Evolutionary conservation across 2,888 invertebrate genomes (phyloP).

Genomic region (Gasteruption jaculator): DNA sequence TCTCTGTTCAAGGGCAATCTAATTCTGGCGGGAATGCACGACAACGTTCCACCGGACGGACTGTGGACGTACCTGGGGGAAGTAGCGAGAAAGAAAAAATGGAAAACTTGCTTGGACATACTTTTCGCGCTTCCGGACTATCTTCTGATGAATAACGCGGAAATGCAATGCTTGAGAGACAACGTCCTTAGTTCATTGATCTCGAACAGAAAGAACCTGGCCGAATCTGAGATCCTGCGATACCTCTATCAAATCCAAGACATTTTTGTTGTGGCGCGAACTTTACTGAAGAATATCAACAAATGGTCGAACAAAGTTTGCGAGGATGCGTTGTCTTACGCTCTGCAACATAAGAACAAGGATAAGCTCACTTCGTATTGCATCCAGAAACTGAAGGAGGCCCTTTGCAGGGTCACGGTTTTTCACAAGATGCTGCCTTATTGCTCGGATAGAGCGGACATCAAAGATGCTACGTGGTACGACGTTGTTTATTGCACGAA

Average conservation of each 20-base stretch:
- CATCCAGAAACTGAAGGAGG: slow-evolving; percentile 35
- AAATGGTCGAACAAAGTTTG: slow-evolving; percentile 41
- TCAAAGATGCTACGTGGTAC: slow-evolving; percentile 34
- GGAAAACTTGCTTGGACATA: slow-evolving; percentile 50
- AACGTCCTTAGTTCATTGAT: slow-evolving; percentile 59
- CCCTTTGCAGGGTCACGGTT: slow-evolving; percentile 37
- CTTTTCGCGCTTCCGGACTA: slow-evolving; percentile 60
- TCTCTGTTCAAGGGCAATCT: slow-evolving; percentile 58
- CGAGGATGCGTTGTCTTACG: slow-evolving; percentile 35
- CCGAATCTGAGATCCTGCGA: slow-evolving; percentile 24
- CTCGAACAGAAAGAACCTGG: slow-evolving; percentile 54
- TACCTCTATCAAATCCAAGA: slow-evolving; percentile 41
- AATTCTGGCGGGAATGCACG: slow-evolving; percentile 60
- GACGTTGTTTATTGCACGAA: slow-evolving; percentile 38
- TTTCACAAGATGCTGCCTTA: slow-evolving; percentile 43
- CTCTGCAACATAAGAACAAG: slow-evolving; percentile 33
- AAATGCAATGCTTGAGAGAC: slow-evolving; percentile 59
- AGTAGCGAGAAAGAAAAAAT: slow-evolving; percentile 50
- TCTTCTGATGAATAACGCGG: slow-evolving; percentile 53
- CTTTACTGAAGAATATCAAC: slow-evolving; percentile 37
- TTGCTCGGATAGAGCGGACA: slow-evolving; percentile 24
- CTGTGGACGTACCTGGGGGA: slow-evolving; percentile 56
- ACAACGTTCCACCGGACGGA: slow-evolving; percentile 55
- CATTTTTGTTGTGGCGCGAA: slow-evolving; percentile 34
- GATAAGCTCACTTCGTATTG: slow-evolving; percentile 36